Conservation (phyloP, 2,888 invertebrate genomes). For the Meteorus colon region DNA sequence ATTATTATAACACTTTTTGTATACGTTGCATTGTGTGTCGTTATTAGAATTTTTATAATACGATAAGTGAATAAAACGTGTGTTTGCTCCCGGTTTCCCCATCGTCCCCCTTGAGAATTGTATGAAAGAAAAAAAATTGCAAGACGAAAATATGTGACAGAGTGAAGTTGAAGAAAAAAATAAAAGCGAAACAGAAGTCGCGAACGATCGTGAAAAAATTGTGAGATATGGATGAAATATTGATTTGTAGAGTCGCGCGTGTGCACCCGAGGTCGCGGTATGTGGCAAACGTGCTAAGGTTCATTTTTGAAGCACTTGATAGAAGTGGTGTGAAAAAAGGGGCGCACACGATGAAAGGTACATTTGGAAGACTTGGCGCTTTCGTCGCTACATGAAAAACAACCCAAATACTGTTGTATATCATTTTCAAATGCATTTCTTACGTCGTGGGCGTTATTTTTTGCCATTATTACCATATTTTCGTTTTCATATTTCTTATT, state of each 20-base stretch:
- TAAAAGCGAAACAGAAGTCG: slow-evolving; percentile 11
- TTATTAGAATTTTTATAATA: slow-evolving; percentile 5
- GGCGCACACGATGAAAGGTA: slow-evolving; percentile 12
- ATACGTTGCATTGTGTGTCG: neutral
- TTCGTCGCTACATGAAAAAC: slow-evolving; percentile 58
- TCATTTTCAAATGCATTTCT: slow-evolving; percentile 26
- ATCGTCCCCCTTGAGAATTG: neutral
- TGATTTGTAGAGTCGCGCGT: slow-evolving; percentile 65
- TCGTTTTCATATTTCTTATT: neutral
- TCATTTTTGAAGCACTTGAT: neutral
- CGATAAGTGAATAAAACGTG: slow-evolving; percentile 37
- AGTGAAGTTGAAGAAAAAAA: neutral
- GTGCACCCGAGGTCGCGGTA: slow-evolving; percentile 55
- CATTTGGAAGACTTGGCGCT: slow-evolving; percentile 28
- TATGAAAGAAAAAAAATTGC: neutral
- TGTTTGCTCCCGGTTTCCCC: neutral
- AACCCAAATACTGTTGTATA: slow-evolving; percentile 37
- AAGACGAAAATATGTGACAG: neutral
- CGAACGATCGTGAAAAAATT: slow-evolving; percentile 60
- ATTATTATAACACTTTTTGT: neutral
- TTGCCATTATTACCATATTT: neutral
- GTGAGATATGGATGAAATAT: slow-evolving; percentile 65
- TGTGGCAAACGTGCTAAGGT: slow-evolving; percentile 50
- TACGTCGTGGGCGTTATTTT: slow-evolving; percentile 16
- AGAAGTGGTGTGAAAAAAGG: slow-evolving; percentile 49